Percentiles rank a stretch among this genome's conserved stretches.
Evolutionary conservation across 2,888 invertebrate species (phyloP).

Genomic region (Petrolisthes manimaculis): DNA sequence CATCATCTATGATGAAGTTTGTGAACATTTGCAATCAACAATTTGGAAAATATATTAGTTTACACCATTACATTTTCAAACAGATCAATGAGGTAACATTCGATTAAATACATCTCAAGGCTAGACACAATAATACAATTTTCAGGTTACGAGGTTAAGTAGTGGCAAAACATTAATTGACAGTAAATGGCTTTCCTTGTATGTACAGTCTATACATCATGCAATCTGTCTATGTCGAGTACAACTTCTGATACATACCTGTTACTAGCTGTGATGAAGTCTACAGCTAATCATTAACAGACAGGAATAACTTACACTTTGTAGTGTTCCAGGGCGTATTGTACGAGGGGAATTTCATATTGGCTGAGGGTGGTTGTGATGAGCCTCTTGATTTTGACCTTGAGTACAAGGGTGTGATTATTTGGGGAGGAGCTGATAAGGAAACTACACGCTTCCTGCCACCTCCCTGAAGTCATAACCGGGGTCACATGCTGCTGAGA

Average conservation of each 20-base stretch:
- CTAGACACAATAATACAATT: too few relatives aligned
- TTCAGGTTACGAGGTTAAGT: too few relatives aligned
- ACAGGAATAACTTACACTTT: constrained; percentile 69
- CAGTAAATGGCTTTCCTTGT: too few relatives aligned
- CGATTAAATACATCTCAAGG: too few relatives aligned
- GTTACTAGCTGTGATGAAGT: too few relatives aligned
- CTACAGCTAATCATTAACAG: background rate
- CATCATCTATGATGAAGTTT: background rate
- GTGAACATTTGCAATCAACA: too few relatives aligned
- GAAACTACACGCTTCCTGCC: constrained; percentile 73
- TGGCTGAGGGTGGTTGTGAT: constrained; percentile 73
- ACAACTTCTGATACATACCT: too few relatives aligned
- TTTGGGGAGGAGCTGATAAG: constrained; percentile 71
- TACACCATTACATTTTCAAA: too few relatives aligned
- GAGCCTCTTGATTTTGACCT: constrained; percentile 73
- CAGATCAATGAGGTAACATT: too few relatives aligned
- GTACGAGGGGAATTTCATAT: constrained; percentile 71
- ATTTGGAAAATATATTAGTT: too few relatives aligned
- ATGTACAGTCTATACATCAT: background rate
- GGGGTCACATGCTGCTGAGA: constrained; percentile 71
- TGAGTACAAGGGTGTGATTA: constrained; percentile 68
- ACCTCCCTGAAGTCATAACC: constrained; percentile 70
- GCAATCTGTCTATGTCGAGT: too few relatives aligned
- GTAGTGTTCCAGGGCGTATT: constrained; percentile 72
- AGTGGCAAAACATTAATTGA: too few relatives aligned